Percentiles rank a stretch among this genome's conserved stretches.
Evolutionary conservation across 2,888 invertebrate genomes (phyloP).

Genomic region (Agonopterix arenella): DNA sequence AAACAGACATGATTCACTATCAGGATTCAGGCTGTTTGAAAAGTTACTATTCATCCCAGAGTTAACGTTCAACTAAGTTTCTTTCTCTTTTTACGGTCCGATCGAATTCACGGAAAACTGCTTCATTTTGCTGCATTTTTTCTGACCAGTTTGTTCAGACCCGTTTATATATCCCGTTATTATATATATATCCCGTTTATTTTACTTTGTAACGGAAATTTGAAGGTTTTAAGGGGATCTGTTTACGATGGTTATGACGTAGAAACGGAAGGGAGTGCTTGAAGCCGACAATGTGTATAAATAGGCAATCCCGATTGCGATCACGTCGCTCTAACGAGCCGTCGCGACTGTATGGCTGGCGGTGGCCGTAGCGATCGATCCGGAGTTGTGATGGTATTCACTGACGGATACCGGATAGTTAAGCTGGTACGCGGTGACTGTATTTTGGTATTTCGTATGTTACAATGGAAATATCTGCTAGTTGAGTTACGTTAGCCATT

Average conservation of each 20-base stretch:
- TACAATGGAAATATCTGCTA: no score
- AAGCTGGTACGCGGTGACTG: no score
- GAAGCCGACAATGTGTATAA: slow-evolving; percentile 67
- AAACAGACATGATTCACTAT: slow-evolving; percentile 40
- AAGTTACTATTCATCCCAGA: slow-evolving; percentile 52
- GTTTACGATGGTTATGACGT: slow-evolving; percentile 31
- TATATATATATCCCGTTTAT: slow-evolving; percentile 10
- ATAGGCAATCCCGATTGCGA: slow-evolving; percentile 69
- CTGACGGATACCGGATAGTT: slow-evolving; percentile 19
- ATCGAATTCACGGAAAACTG: slow-evolving; percentile 49
- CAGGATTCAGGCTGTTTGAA: slow-evolving; percentile 28
- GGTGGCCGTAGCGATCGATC: slow-evolving; percentile 41
- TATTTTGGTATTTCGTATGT: no score
- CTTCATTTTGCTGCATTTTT: slow-evolving; percentile 51
- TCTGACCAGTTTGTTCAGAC: slow-evolving; percentile 29
- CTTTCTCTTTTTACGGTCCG: slow-evolving; percentile 42
- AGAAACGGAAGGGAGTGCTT: slow-evolving; percentile 24
- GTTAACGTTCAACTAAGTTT: slow-evolving; percentile 55
- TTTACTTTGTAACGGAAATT: slow-evolving; percentile 13
- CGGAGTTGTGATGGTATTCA: slow-evolving; percentile 39
- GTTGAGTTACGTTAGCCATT: no score
- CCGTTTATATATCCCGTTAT: no score
- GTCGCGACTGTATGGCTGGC: slow-evolving; percentile 49
- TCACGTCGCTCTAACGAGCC: slow-evolving; percentile 71
- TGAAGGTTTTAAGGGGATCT: slow-evolving; percentile 26